These are phyloP conservation scores for Pachyrhynchus sulphureomaculatus DNA, from an alignment of 1,140 invertebrate species.

Conservation along the genomic window DNA sequence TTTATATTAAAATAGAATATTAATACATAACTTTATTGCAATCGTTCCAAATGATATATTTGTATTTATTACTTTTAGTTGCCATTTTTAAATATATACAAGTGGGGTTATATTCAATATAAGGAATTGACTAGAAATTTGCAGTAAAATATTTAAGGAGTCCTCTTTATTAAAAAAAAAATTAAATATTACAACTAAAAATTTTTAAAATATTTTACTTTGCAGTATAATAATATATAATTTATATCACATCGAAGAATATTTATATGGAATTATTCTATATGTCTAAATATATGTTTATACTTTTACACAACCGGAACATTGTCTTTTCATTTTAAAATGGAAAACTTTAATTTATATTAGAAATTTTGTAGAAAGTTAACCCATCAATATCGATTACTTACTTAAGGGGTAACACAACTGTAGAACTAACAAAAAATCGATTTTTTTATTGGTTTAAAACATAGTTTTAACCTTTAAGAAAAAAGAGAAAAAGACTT, in stretches of 20 bases:
- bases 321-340: constrained; percentile 3
- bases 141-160: constrained; percentile 36
- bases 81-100: neutral
- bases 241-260: constrained; percentile 23
- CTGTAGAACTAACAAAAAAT: no score
- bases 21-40: constrained; percentile 34
- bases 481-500: no score
- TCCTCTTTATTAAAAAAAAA: constrained; percentile 7
- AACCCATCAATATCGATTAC: no score
- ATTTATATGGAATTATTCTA: constrained; percentile 15
- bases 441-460: no score
- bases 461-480: no score
- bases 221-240: constrained; percentile 3
- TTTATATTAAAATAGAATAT: neutral
- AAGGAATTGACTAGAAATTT: constrained; percentile 16
- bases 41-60: constrained; percentile 37
- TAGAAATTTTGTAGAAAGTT: neutral
- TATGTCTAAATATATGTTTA: constrained; percentile 3
- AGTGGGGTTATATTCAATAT: neutral
- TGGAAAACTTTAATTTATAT: neutral
- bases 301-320: neutral
- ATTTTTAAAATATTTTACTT: neutral
- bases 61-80: constrained; percentile 32
- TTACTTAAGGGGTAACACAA: no score
- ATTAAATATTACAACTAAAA: neutral